phyloP scores from a whole-genome alignment of 2,113 vertebrate genomes.

The Myiopsitta monachus region DNA sequence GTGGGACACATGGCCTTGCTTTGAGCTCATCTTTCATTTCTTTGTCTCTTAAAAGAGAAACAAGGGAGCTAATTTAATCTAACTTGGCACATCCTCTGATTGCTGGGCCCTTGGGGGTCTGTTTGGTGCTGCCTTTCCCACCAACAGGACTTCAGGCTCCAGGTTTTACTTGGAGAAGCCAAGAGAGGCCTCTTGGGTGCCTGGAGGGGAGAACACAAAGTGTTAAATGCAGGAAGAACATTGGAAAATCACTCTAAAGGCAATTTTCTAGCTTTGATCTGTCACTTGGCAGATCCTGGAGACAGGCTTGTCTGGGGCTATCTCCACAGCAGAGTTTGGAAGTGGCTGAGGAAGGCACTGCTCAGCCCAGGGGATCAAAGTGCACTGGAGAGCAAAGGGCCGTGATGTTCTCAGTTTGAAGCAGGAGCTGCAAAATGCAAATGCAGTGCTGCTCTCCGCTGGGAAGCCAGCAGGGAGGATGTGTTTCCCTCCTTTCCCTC shows the following conservation, averaged over 20 bases:
- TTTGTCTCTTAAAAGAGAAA: slow-evolving; percentile 27
- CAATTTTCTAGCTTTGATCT: slow-evolving; percentile 51
- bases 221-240: not conserved
- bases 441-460: not conserved
- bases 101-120: not conserved
- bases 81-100: not conserved
- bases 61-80: not conserved
- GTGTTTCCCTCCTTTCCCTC: not conserved
- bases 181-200: not conserved
- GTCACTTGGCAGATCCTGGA: slow-evolving; percentile 26
- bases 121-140: not conserved
- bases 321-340: not conserved
- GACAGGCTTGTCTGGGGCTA: slow-evolving; percentile 6
- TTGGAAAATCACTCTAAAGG: not conserved
- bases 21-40: not conserved
- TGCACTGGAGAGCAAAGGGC: not conserved
- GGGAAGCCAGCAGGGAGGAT: not conserved
- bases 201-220: not conserved
- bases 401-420: not conserved
- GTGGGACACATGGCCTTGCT: not conserved
- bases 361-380: slow-evolving; percentile 11
- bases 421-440: not conserved
- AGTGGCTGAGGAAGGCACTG: not conserved
- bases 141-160: not conserved
- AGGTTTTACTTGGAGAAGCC: not conserved